Evolutionary conservation across 2,113 vertebrate genomes (phyloP), one percentile per base, ranked within the genome.

Genomic region (Morone saxatilis): DNA sequence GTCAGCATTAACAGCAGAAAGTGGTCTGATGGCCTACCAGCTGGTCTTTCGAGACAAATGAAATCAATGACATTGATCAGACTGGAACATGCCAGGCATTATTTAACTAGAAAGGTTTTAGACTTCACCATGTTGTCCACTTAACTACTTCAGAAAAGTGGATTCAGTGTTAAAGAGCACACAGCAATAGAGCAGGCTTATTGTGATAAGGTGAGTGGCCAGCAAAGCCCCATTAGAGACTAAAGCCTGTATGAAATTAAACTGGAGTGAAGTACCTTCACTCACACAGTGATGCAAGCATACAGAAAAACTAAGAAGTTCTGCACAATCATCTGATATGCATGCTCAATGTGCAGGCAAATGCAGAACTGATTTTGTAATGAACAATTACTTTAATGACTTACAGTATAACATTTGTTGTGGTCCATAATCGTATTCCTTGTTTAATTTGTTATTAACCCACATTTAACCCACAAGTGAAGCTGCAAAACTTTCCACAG

Each of bases 1-100:
- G 53, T 9, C 40, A 66, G 5, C 2, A 70, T n/a, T 10, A 25
- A 66, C 16, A 66, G 67, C 43, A 71, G 45, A 43, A 70, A 69
- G 7, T 17, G 38, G 22, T 54, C 56, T 77, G 48, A 14, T 13
- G 19, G 60, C 43, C 61, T n/a, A 45, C 40, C 40, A 60, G 56
- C 60, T 68, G 61, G 38, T 76, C 25, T 56, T 60, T n/a, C 0
- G 17, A 83, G 67, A 80, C 54, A 50, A 53, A 54, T 74, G 5
- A 73, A 71, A 77, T 77, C 71, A 77, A 70, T 80, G 13, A 10
- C 57, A 77, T 70, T 72, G 80, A 83, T 76, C 71, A 43, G 22
- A 76, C n/a, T 68, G 22, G 7, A 31, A 71, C 38, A 76, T 54
- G 53, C 11, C 59, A 48, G 45, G 61, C n/a, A 71, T 62, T 72